These are phyloP conservation scores for Psix sp. DNA, from an alignment of 1,140 invertebrate genomes.

Conservation along the genomic window DNA sequence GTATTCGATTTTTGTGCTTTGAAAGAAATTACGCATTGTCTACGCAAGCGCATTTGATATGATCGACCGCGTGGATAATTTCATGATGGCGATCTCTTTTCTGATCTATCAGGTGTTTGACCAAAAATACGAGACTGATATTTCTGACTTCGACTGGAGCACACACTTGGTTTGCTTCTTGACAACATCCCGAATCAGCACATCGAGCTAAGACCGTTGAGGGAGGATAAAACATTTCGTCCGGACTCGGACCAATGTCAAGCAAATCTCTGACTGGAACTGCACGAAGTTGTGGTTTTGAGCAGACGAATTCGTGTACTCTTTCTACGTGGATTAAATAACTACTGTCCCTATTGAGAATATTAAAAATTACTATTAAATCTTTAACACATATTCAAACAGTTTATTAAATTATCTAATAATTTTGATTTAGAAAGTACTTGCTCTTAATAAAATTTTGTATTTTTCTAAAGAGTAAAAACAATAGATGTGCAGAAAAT, in stretches of 20 bases:
- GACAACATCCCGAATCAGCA: constrained; percentile 70
- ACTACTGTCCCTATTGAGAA: constrained; percentile 63
- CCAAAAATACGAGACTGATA: constrained; percentile 71
- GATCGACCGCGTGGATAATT: constrained; percentile 67
- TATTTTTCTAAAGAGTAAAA: too few species aligned
- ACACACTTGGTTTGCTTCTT: constrained; percentile 65
- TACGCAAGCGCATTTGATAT: constrained; percentile 67
- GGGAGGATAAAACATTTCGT: constrained; percentile 71
- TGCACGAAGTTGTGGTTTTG: constrained; percentile 67
- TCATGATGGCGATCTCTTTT: constrained; percentile 71
- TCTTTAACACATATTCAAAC: background rate
- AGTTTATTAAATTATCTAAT: too few species aligned
- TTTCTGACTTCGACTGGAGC: constrained; percentile 66
- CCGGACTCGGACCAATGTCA: constrained; percentile 65
- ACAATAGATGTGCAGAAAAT: too few species aligned
- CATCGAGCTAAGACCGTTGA: constrained; percentile 73
- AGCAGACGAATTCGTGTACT: constrained; percentile 69
- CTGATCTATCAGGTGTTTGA: constrained; percentile 69
- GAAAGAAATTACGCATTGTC: too few species aligned
- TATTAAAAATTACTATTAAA: background rate
- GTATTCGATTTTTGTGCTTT: too few species aligned
- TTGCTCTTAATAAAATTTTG: too few species aligned
- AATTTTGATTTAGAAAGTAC: too few species aligned
- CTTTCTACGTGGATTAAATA: constrained; percentile 70
- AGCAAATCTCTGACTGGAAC: constrained; percentile 68